Evolutionary conservation across 2,113 vertebrate genomes (phyloP).

Genomic region (Blennius ocellaris): DNA sequence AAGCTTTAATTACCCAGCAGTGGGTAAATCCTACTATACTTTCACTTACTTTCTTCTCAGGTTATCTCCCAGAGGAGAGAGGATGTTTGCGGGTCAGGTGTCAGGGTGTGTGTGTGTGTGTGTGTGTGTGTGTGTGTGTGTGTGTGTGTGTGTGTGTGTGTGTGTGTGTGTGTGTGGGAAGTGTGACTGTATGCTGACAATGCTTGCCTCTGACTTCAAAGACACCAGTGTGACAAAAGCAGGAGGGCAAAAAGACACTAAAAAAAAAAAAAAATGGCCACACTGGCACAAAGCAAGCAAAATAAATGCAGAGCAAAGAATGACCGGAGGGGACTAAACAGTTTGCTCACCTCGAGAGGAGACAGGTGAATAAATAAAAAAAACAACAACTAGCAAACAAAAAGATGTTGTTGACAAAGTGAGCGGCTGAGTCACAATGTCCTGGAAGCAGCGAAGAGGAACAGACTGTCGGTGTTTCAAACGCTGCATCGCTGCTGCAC

Average conservation of each 20-base stretch:
- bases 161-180: conserved; percentile 5
- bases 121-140: neutral
- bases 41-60: conserved; percentile 40
- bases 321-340: neutral
- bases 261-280: conserved; percentile 19
- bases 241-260: neutral
- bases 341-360: conserved; percentile 13
- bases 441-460: conserved; percentile 14
- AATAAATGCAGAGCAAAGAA: neutral
- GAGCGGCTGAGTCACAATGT: conserved; percentile 11
- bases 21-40: conserved; percentile 64
- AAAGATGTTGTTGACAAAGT: conserved; percentile 2
- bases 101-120: neutral
- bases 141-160: conserved; percentile 17
- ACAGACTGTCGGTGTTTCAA: conserved; percentile 43
- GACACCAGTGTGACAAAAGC: conserved; percentile 28
- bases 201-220: conserved; percentile 31
- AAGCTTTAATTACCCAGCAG: conserved; percentile 63
- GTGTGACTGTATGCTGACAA: neutral
- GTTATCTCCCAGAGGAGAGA: conserved; percentile 26
- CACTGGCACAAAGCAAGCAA: neutral
- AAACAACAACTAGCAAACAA: neutral
- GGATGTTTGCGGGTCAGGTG: conserved; percentile 23
- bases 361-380: conserved; percentile 30
- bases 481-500: conserved; percentile 55